Conservation (phyloP, 2,888 invertebrate genomes). For the Archips crataeganus region DNA sequence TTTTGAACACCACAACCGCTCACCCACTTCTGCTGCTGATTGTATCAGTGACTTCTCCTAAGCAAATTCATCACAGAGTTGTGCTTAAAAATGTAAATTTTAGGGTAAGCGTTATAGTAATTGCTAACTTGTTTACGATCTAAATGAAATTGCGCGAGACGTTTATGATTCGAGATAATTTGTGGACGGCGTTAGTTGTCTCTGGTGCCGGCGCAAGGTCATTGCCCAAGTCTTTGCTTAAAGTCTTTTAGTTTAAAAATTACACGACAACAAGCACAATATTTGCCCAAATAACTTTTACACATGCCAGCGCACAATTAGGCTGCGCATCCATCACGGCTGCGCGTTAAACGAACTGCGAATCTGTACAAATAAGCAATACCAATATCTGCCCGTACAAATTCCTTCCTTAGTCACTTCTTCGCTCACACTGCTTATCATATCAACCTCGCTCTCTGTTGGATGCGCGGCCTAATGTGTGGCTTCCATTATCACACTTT, state of each 20-base stretch:
- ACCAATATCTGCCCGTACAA: too few species aligned
- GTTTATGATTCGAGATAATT: background rate
- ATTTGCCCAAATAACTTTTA: background rate
- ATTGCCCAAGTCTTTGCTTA: background rate
- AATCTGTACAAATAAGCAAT: too few species aligned
- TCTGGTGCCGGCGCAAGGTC: conserved; percentile 9
- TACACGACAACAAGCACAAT: background rate
- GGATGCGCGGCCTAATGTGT: background rate
- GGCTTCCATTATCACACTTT: background rate
- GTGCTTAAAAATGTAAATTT: too few species aligned
- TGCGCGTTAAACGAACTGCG: too few species aligned
- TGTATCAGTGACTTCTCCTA: too few species aligned
- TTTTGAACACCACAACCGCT: too few species aligned
- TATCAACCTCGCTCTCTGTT: too few species aligned
- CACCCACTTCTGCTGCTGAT: too few species aligned
- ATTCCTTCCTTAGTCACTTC: too few species aligned
- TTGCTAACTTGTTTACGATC: background rate
- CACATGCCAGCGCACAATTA: background rate
- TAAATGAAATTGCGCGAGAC: background rate
- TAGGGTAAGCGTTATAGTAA: background rate
- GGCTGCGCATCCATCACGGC: too few species aligned
- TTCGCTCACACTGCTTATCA: too few species aligned
- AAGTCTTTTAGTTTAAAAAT: background rate
- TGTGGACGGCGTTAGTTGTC: conserved; percentile 23
- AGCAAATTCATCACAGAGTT: too few species aligned